These are phyloP conservation scores for Dioctria rufipes DNA, from an alignment of 2,888 invertebrate species.

Conservation along the genomic window DNA sequence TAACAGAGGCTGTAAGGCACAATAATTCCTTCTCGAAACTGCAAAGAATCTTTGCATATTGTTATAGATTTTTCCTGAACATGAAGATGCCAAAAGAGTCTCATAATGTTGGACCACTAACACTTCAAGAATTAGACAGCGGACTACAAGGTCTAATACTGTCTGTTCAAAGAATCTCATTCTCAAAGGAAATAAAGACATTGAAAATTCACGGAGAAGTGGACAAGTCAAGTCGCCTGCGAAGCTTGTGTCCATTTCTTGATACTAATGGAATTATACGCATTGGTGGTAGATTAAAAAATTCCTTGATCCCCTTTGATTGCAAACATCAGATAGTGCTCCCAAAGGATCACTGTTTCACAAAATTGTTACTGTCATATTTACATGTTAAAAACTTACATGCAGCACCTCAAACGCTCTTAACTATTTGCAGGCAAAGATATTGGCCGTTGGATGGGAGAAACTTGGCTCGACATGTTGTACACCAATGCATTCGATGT, in stretches of 20 bases:
- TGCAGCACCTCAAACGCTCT: background rate
- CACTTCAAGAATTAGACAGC: background rate
- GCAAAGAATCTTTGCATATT: constrained; percentile 3
- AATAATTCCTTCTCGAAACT: background rate
- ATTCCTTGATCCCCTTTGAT: background rate
- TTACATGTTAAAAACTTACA: background rate
- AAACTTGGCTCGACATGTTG: background rate
- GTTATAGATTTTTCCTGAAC: background rate
- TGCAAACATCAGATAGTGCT: background rate
- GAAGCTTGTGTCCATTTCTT: no score
- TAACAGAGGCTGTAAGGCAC: background rate
- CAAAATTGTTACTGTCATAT: background rate
- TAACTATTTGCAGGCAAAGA: background rate
- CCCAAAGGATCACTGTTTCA: background rate
- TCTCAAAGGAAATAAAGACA: background rate
- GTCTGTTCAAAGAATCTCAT: background rate
- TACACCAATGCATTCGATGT: constrained; percentile 2
- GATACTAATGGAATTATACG: no score
- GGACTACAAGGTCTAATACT: background rate
- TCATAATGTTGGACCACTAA: background rate
- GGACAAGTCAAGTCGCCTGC: no score
- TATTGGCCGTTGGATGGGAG: background rate
- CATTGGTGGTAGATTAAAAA: no score
- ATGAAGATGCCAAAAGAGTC: background rate
- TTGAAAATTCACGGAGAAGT: no score